Evolutionary conservation across 2,113 vertebrate species (phyloP).

Genomic region (Macroglossus sobrinus): DNA sequence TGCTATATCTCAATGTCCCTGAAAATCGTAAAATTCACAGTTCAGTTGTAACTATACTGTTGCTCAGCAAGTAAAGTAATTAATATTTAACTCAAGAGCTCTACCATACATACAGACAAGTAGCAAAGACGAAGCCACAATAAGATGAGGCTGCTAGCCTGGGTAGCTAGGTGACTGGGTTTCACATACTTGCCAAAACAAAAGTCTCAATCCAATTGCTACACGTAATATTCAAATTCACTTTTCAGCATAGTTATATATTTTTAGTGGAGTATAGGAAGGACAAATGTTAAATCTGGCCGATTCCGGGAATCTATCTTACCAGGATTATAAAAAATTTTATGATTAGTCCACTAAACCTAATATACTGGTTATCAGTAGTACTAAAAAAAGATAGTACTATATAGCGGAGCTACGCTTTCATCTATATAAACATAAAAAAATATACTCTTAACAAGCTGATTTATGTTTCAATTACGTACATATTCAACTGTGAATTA

Average conservation of each 20-base stretch:
- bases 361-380: neutral
- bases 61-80: neutral
- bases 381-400: neutral
- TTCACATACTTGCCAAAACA: neutral
- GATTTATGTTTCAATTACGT: neutral
- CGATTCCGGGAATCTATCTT: neutral
- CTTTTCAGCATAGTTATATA: neutral
- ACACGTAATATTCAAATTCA: neutral
- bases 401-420: neutral
- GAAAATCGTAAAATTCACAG: slow-evolving; percentile 1
- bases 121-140: neutral
- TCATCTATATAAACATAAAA: slow-evolving; percentile 19
- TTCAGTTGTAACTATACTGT: neutral
- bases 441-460: neutral
- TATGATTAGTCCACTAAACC: neutral
- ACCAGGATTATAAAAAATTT: neutral
- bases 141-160: neutral
- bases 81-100: neutral
- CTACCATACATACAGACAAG: neutral
- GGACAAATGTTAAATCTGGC: neutral
- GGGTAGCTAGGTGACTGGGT: neutral
- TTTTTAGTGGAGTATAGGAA: neutral
- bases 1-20: neutral
- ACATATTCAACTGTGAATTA: neutral
- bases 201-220: neutral